Base-by-base conservation (phyloP, 2,797 vertebrate genomes). In the Myotis planiceps region DNA sequence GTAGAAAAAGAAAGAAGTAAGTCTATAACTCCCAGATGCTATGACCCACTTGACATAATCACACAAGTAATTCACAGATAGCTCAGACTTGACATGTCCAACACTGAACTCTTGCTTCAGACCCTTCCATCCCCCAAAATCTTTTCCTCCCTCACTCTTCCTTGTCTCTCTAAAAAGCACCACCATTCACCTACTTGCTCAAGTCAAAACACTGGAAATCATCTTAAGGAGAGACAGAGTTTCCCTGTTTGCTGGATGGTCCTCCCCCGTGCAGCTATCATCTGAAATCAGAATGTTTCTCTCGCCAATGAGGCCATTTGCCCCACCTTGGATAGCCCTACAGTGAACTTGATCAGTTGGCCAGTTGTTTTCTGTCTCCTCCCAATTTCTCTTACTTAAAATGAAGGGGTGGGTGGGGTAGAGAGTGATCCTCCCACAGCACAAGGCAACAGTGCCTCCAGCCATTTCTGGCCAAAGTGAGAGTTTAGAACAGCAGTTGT, bases 181-280 rank as follows among this genome's bases (percentile, higher is more conserved):
- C 39, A 25, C 65, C 18, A 9, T 75, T 80, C 7, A 69, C 9
- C 60, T 71, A 21, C 25, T 9, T 58, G 14, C 18, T 91, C 58
- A 29, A 18, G 42, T 42, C 74, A 65, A 88, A 94, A 83, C 45
- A 7, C 18, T 71, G 27, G 39, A 69, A 45, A 16, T 60, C 39
- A 25, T 21, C 7, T 84, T 76, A 25, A 63, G n/a, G 5, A 83
- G 75, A 69, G n/a, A 37, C 15, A 55, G 37, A 78, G 25, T 19
- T 51, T 79, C 74, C 74, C 9, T 23, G 10, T 3, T 81, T 47
- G 29, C 39, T 47, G n/a, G 15, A 45, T 4, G 6, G 16, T 18
- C 39, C 63, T 65, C 19, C 39, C 32, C 12, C 0, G 0, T 0
- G 16, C 0, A 9, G 16, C 39, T 25, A 4, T 34, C 16, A 34